phyloP scores from a whole-genome alignment of 2,113 vertebrate species.

The Vulpes vulpes region DNA sequence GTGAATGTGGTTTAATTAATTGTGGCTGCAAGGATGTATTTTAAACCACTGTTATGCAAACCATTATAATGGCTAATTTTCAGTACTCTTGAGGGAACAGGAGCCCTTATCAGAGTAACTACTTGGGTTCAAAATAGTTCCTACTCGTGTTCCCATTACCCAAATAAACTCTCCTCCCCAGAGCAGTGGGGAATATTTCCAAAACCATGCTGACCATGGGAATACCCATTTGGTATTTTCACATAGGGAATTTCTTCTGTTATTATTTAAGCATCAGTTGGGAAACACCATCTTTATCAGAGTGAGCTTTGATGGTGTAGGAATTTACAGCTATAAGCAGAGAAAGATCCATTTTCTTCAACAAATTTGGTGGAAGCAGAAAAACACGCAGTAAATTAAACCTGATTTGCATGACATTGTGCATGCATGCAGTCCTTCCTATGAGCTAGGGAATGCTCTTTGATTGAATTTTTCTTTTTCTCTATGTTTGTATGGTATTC shows the following conservation, averaged over 20 bases:
- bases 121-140: conserved; percentile 6
- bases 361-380: conserved; percentile 70
- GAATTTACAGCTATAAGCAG: conserved; percentile 53
- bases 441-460: background rate
- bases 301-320: conserved; percentile 24
- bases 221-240: background rate
- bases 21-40: conserved; percentile 47
- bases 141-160: background rate
- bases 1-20: conserved; percentile 63
- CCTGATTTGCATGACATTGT: conserved; percentile 34
- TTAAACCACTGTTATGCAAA: conserved; percentile 17
- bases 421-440: background rate
- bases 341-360: conserved; percentile 54
- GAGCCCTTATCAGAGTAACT: background rate
- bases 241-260: conserved; percentile 1
- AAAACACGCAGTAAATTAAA: conserved; percentile 70
- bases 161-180: background rate
- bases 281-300: background rate
- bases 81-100: conserved; percentile 37
- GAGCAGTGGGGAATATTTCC: background rate
- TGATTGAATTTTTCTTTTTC: conserved; percentile 69
- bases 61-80: conserved; percentile 14
- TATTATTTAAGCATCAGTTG: conserved; percentile 38
- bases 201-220: background rate
- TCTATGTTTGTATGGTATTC: conserved; percentile 57